Conservation (phyloP, 2,888 invertebrate genomes). For the Copidosoma aretas region DNA sequence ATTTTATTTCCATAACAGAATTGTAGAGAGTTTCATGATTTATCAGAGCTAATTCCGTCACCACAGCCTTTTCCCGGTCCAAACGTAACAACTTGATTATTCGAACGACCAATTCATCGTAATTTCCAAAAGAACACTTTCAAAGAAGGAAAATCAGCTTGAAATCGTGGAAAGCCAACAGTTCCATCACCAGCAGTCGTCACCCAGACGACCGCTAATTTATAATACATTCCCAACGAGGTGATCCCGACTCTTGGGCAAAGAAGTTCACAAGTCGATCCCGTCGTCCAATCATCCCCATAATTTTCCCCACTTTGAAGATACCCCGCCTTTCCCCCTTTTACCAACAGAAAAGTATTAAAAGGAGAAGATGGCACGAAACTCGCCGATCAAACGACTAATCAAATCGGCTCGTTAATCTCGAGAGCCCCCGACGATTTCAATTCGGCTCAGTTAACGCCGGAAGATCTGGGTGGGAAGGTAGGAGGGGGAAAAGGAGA, state of each 20-base stretch:
- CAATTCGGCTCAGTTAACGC: constrained; percentile 12
- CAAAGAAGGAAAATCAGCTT: too few species aligned
- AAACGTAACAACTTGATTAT: too few species aligned
- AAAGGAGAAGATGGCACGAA: too few species aligned
- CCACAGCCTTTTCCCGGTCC: too few species aligned
- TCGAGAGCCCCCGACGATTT: constrained; percentile 11
- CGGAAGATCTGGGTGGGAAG: not conserved
- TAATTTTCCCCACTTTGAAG: not conserved
- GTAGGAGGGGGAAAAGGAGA: not conserved
- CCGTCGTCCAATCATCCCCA: not conserved
- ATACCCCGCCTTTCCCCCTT: not conserved
- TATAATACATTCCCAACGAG: too few species aligned
- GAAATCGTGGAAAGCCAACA: too few species aligned
- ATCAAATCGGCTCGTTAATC: constrained; percentile 28
- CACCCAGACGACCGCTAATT: not conserved
- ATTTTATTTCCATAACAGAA: too few species aligned
- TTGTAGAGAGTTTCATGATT: too few species aligned
- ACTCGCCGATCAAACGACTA: constrained; percentile 10
- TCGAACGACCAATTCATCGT: too few species aligned
- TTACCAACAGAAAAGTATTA: not conserved
- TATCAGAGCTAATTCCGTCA: too few species aligned
- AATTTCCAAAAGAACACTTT: too few species aligned
- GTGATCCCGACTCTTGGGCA: not conserved
- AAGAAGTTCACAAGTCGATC: not conserved
- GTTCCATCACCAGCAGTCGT: too few species aligned